These are phyloP conservation scores for Nephotettix cincticeps DNA, from an alignment of 1,140 invertebrate genomes.

Conservation along the genomic window DNA sequence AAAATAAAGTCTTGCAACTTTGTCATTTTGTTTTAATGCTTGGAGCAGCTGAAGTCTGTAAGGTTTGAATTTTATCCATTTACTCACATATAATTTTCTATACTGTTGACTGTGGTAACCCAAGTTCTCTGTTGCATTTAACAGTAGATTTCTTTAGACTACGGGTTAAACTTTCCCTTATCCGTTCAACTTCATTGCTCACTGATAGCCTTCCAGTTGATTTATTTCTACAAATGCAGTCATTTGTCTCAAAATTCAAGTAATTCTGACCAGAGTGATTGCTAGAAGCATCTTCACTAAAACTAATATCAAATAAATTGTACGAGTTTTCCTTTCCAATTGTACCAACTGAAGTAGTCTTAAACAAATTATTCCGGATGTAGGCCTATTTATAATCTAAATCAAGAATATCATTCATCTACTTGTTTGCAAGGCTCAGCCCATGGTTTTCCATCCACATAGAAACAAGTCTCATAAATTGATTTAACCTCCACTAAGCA, in stretches of 20 bases:
- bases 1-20: neutral
- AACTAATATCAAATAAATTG: no score
- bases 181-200: neutral
- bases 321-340: no score
- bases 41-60: constrained; percentile 3
- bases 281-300: no score
- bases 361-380: no score
- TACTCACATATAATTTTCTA: neutral
- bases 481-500: no score
- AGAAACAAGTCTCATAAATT: no score
- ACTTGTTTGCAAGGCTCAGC: no score
- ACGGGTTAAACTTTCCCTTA: neutral
- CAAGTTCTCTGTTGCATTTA: constrained; percentile 11
- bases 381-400: no score
- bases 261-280: no score
- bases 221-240: neutral
- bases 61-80: neutral
- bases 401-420: no score
- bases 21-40: constrained; percentile 17
- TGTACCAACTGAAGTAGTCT: no score
- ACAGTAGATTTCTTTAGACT: constrained; percentile 12
- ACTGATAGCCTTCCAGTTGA: neutral
- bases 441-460: no score
- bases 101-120: neutral
- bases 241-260: neutral